These are phyloP conservation scores for Zaprionus capensis DNA, from an alignment of 1,140 invertebrate genomes.

Conservation along the genomic window DNA sequence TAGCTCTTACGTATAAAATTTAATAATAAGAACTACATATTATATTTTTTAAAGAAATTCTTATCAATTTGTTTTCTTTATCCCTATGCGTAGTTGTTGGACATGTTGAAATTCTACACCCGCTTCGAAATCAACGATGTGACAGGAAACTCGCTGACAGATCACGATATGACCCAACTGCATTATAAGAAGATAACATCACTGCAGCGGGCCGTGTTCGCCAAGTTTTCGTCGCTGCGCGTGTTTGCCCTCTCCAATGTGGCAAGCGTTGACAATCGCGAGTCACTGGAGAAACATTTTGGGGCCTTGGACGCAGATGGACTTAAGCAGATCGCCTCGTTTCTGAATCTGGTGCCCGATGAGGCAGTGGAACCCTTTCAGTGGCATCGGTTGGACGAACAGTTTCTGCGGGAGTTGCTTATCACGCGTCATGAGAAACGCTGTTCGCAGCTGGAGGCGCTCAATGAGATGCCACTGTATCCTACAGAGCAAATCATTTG, in stretches of 20 bases:
- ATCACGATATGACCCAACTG: conserved; percentile 95
- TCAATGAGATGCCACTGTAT: conserved; percentile 99
- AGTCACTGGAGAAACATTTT: conserved; percentile 94
- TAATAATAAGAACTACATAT: no score
- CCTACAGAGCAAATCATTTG: conserved; percentile 99
- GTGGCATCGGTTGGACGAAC: conserved; percentile 91
- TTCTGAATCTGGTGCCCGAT: conserved; percentile 93
- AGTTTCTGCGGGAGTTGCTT: conserved; percentile 94
- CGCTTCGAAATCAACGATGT: conserved; percentile 99
- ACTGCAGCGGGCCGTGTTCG: conserved; percentile 96
- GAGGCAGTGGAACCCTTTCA: conserved; percentile 88
- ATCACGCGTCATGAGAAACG: conserved; percentile 94
- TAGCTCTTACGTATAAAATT: not conserved
- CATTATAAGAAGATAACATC: conserved; percentile 97
- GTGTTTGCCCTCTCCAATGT: conserved; percentile 97
- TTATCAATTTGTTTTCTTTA: conserved; percentile 7
- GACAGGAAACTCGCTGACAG: conserved; percentile 96
- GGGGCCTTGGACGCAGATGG: conserved; percentile 90
- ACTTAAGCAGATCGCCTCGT: conserved; percentile 92
- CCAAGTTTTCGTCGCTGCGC: conserved; percentile 94
- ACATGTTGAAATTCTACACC: conserved; percentile 98
- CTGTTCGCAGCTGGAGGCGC: conserved; percentile 95
- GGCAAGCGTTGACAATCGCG: conserved; percentile 95
- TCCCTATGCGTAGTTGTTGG: conserved; percentile 90
- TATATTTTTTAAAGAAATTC: no score